These are phyloP conservation scores for Nomada ruficornis DNA, from an alignment of 2,888 invertebrate species.

Conservation along the genomic window DNA sequence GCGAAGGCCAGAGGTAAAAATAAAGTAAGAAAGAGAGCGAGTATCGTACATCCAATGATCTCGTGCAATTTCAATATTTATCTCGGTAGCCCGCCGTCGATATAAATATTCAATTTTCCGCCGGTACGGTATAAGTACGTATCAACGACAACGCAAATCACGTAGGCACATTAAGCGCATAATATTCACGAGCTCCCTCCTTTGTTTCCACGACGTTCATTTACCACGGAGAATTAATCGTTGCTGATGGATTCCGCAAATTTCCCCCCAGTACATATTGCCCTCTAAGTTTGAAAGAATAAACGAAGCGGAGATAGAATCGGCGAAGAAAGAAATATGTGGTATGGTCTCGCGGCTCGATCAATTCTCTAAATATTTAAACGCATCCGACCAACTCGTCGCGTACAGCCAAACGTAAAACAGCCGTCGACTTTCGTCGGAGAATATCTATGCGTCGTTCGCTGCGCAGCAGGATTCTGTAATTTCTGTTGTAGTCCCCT, in stretches of 20 bases:
- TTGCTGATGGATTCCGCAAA: no score
- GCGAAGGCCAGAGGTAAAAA: slow-evolving; percentile 42
- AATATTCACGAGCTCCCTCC: not conserved
- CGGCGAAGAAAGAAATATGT: no score
- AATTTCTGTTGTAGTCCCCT: not conserved
- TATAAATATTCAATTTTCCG: not conserved
- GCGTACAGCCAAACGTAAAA: slow-evolving; percentile 3
- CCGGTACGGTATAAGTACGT: no score
- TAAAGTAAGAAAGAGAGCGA: slow-evolving; percentile 25
- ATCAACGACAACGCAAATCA: no score
- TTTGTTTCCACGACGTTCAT: no score
- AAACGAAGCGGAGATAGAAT: no score
- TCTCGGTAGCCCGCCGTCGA: not conserved
- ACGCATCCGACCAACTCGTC: slow-evolving; percentile 1
- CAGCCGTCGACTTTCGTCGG: slow-evolving; percentile 20
- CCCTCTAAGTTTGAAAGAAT: no score
- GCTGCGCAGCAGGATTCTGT: not conserved
- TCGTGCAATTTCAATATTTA: slow-evolving; percentile 2
- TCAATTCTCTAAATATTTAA: slow-evolving; percentile 42
- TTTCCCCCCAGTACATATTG: no score
- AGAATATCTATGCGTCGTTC: not conserved
- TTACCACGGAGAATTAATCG: no score
- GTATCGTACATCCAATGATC: slow-evolving; percentile 2
- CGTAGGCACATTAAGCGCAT: not conserved
- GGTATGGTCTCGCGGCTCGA: not conserved